phyloP scores from a whole-genome alignment of 2,888 invertebrate genomes.

The Chelonus formosanus region DNA sequence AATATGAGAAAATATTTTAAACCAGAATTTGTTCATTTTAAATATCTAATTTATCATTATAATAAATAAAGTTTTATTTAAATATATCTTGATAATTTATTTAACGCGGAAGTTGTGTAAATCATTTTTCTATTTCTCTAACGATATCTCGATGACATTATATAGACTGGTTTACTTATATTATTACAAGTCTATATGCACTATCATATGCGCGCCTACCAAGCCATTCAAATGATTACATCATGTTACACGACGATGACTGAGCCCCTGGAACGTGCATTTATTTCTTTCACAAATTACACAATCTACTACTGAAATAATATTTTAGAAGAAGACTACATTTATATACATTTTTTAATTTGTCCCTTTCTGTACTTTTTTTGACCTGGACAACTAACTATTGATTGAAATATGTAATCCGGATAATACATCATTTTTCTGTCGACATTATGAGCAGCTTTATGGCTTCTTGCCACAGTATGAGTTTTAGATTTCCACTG shows the following conservation, averaged over 20 bases:
- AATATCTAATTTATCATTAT: too few relatives aligned
- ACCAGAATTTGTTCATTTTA: too few relatives aligned
- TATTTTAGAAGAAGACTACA: neutral
- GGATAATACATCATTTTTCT: conserved; percentile 3
- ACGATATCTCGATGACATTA: neutral
- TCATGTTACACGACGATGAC: conserved; percentile 28
- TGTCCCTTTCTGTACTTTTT: neutral
- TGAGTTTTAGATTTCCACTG: neutral
- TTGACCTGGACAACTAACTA: neutral
- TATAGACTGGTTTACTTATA: neutral
- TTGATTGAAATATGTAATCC: conserved; percentile 13
- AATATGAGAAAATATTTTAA: too few relatives aligned
- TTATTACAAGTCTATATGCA: conserved; percentile 8
- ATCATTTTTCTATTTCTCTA: neutral
- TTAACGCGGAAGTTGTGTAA: neutral
- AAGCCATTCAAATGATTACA: conserved; percentile 32
- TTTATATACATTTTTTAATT: neutral
- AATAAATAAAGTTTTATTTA: too few relatives aligned
- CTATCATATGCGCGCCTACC: conserved; percentile 10
- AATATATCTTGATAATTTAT: neutral
- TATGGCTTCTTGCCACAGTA: conserved; percentile 1
- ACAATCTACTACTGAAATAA: conserved; percentile 20
- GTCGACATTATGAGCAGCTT: neutral
- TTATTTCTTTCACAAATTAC: conserved; percentile 29
- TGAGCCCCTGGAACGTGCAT: conserved; percentile 26